phyloP scores from a whole-genome alignment of 30 jellyfish, hydroid and myxozoan genomes.

The Turritopsis dohrnii region DNA sequence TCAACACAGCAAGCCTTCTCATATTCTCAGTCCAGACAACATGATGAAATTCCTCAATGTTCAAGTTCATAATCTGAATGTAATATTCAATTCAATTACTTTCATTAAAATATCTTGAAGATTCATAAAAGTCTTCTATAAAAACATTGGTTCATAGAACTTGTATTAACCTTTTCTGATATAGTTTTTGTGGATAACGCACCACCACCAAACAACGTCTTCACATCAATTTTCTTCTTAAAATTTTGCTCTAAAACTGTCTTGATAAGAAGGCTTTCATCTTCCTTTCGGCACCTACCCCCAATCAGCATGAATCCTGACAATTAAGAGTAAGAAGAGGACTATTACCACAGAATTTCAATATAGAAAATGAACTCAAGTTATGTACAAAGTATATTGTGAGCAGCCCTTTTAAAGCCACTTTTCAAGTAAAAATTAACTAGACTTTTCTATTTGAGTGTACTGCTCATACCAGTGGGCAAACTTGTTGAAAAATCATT shows the following conservation, averaged over 20 bases:
- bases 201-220: constrained; percentile 36
- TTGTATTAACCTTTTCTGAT: constrained; percentile 37
- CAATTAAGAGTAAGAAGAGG: neutral
- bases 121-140: neutral
- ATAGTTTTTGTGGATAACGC: constrained; percentile 40
- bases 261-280: constrained; percentile 58
- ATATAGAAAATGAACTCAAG: too few species aligned
- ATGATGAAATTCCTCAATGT: constrained; percentile 52
- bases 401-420: too few species aligned
- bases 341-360: neutral
- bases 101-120: neutral
- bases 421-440: too few species aligned
- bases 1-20: constrained; percentile 70
- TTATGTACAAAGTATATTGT: too few species aligned
- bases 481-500: too few species aligned
- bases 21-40: constrained; percentile 86
- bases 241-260: constrained; percentile 61
- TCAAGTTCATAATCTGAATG: neutral
- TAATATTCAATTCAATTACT: neutral
- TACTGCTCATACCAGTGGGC: too few species aligned
- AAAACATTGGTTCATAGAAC: neutral
- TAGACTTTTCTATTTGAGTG: too few species aligned
- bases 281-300: constrained; percentile 81
- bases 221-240: constrained; percentile 50
- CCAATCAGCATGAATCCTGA: constrained; percentile 85